Evolutionary conservation across 2,888 invertebrate genomes (phyloP), one percentile per base, ranked within the genome.

Genomic region (Drosophila yooni): DNA sequence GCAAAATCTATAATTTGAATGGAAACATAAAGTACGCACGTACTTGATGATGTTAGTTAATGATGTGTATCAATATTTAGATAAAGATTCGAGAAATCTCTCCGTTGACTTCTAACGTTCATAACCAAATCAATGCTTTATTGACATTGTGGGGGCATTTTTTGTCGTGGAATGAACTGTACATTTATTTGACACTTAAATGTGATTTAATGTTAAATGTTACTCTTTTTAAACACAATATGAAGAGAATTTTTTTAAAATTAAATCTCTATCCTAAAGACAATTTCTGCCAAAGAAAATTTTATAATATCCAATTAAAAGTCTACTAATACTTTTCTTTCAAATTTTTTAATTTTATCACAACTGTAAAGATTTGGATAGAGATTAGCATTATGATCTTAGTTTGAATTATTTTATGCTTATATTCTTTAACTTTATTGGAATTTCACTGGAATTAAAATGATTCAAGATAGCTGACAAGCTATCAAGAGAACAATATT

Each of bases 401-500:
- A 6, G n/a, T 46, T 46, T 15, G 1, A 25, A 43, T n/a, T 27
- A 50, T 27, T 51, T 31, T 31, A 51, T 18, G 29, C 6, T 18
- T 36, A 3, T 54, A 15, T 54, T 52, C 33, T 34, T 11, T 2
- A 15, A 15, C 25, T 54, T 34, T 7, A n/a, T 38, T n/a, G 1
- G 3, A 10, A 27, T 54, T 27, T 27, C 7, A 36, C 36, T 5
- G 3, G 10, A 50, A 50, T 18, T 52, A 2, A 31, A n/a, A 36
- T 27, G 36, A 27, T 40, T 29, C 29, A 31, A 56, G 27, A 34
- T 8, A 52, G 33, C n/a, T 54, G 36, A 38, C 6, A 25, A 46
- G 31, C 34, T 4, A 27, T 38, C 40, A 34, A 70, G 27, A 40
- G 27, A 54, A 36, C n/a, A 25, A 33, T 33, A 38, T 21, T 52